Conservation (phyloP, 2,113 vertebrate genomes). For the Notothenia coriiceps region DNA sequence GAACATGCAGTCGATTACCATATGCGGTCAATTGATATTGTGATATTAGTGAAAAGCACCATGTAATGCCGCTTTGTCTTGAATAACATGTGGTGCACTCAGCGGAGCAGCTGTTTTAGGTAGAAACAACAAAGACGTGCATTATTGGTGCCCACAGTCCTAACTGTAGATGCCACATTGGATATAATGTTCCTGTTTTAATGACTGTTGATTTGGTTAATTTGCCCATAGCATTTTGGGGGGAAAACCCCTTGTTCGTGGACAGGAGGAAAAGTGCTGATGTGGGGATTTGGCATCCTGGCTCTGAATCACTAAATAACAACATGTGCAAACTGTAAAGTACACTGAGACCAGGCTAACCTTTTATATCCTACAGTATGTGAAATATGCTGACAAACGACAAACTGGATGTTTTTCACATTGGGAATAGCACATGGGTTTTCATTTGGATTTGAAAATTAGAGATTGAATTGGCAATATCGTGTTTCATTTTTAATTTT, state of each 20-base stretch:
- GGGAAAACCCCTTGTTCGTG: conserved; percentile 63
- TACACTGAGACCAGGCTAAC: conserved; percentile 28
- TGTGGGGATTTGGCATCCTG: conserved; percentile 66
- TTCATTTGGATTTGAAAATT: not conserved
- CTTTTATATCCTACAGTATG: conserved; percentile 1
- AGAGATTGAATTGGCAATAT: not conserved
- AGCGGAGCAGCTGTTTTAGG: conserved; percentile 74
- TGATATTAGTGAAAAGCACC: conserved; percentile 72
- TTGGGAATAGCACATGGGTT: not conserved
- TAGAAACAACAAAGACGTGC: conserved; percentile 68
- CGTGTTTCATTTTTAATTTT: conserved; percentile 14
- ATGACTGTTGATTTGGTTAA: conserved; percentile 69
- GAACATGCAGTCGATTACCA: conserved; percentile 70
- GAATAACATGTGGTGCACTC: conserved; percentile 64
- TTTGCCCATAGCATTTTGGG: conserved; percentile 62
- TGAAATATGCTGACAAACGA: conserved; percentile 1
- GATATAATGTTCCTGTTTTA: conserved; percentile 72
- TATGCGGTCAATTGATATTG: conserved; percentile 72
- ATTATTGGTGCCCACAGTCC: conserved; percentile 56
- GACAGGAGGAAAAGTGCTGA: conserved; percentile 69
- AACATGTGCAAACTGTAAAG: conserved; percentile 60
- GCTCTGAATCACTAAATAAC: conserved; percentile 65
- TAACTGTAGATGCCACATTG: conserved; percentile 53
- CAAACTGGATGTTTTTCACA: conserved; percentile 14
- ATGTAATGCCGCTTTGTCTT: conserved; percentile 78